A percentile compares a stretch with the other conserved stretches of the same genome.
phyloP scores from a whole-genome alignment of 2,797 vertebrate species.

The Capromys pilorides region DNA sequence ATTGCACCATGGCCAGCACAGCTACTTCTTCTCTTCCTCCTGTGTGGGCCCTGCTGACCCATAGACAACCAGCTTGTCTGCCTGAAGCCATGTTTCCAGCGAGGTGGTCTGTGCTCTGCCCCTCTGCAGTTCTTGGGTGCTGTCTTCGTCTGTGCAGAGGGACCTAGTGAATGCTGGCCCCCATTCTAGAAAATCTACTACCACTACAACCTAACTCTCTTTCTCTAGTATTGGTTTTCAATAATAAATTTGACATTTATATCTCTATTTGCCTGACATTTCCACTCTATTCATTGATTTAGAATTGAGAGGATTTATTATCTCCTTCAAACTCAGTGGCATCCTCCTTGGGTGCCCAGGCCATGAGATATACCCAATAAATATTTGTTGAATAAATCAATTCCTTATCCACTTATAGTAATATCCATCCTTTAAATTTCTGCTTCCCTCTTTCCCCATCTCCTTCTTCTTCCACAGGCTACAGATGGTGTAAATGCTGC shows the following conservation, averaged over 20 bases:
- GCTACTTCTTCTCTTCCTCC: neutral
- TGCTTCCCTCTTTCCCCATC: neutral
- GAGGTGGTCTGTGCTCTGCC: neutral
- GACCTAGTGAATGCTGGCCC: neutral
- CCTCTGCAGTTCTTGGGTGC: neutral
- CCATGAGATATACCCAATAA: constrained; percentile 53
- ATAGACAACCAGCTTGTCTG: neutral
- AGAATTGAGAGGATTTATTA: constrained; percentile 42
- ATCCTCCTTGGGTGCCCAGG: constrained; percentile 6
- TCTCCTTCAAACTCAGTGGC: neutral
- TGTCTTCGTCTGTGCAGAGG: neutral
- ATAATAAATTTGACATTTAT: constrained; percentile 24
- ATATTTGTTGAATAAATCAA: constrained; percentile 67
- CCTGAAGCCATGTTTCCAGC: neutral
- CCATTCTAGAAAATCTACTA: neutral
- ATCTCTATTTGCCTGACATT: neutral
- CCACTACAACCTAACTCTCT: neutral
- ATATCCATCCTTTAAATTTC: constrained; percentile 5
- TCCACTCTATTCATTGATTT: neutral
- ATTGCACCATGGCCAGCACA: neutral
- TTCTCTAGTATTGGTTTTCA: neutral
- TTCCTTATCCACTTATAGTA: constrained; percentile 10
- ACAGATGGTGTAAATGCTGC: constrained; percentile 83
- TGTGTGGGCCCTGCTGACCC: neutral
- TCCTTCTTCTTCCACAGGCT: constrained; percentile 32